Conservation (phyloP, 2,888 invertebrate genomes). For the Apeira syringaria region DNA sequence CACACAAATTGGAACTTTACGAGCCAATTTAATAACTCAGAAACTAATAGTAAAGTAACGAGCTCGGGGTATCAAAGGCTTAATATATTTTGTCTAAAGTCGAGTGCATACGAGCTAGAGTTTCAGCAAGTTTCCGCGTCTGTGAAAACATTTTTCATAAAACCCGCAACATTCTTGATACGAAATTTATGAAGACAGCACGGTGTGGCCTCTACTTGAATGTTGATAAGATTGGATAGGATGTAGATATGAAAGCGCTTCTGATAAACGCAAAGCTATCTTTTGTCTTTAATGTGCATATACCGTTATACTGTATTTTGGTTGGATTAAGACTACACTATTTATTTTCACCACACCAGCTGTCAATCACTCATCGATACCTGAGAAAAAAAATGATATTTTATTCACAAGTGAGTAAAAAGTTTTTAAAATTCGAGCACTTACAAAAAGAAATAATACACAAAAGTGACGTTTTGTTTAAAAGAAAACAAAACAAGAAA, state of each 20-base stretch:
- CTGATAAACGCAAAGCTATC: constrained; percentile 40
- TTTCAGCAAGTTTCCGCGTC: constrained; percentile 51
- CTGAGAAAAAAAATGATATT: too few relatives aligned
- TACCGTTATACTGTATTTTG: constrained; percentile 27
- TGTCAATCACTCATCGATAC: too few relatives aligned
- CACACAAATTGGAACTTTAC: constrained; percentile 17
- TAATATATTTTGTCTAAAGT: constrained; percentile 60
- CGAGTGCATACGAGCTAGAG: constrained; percentile 40
- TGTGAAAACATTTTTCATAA: constrained; percentile 78
- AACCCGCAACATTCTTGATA: constrained; percentile 74
- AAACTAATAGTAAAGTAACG: constrained; percentile 57
- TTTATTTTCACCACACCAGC: too few relatives aligned
- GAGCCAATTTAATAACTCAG: constrained; percentile 43
- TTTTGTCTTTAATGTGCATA: constrained; percentile 31
- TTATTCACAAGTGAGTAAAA: too few relatives aligned
- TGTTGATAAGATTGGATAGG: constrained; percentile 73
- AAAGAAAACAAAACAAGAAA: too few relatives aligned
- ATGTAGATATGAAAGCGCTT: constrained; percentile 47
- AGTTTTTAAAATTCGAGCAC: too few relatives aligned
- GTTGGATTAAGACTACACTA: too few relatives aligned
- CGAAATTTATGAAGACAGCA: constrained; percentile 79
- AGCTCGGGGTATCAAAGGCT: constrained; percentile 54
- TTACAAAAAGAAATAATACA: too few relatives aligned
- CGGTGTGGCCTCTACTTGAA: constrained; percentile 64
- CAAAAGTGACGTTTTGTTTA: too few relatives aligned